Percentiles rank a stretch among this genome's conserved stretches.
phyloP scores from a whole-genome alignment of 23 tunicate genomes.

The Diplosoma virens region DNA sequence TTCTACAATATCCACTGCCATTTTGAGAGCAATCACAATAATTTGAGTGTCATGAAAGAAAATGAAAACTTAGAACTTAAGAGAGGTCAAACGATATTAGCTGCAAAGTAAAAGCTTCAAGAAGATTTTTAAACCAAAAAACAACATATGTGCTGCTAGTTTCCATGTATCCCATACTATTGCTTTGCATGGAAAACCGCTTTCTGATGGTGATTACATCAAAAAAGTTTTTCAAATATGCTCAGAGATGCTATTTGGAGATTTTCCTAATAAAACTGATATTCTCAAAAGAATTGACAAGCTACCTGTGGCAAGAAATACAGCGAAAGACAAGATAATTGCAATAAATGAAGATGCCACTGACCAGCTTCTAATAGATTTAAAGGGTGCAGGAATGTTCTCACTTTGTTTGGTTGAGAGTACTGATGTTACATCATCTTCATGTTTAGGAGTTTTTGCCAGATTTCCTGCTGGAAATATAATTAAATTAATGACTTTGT shows the following conservation, averaged over 20 bases:
- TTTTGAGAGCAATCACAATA: slow-evolving; percentile 27
- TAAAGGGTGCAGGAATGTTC: slow-evolving; percentile 29
- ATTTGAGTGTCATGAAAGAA: slow-evolving; percentile 8
- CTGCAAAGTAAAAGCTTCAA: slow-evolving; percentile 28
- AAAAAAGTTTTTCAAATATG: slow-evolving; percentile 34
- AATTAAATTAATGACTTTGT: slow-evolving; percentile 31
- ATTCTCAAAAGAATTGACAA: slow-evolving; percentile 49
- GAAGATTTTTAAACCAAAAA: slow-evolving; percentile 6
- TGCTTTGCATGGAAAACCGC: slow-evolving; percentile 53
- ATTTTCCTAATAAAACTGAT: slow-evolving; percentile 48
- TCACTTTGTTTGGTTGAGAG: slow-evolving; percentile 44
- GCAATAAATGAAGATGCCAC: slow-evolving; percentile 41
- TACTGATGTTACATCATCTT: slow-evolving; percentile 29
- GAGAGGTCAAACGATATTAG: slow-evolving; percentile 19
- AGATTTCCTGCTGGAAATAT: slow-evolving; percentile 41
- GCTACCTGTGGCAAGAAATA: slow-evolving; percentile 45
- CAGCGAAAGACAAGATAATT: slow-evolving; percentile 37
- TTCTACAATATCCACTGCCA: slow-evolving; percentile 32
- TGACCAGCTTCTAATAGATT: slow-evolving; percentile 39
- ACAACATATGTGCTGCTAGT: slow-evolving; percentile 18
- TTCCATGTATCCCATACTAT: slow-evolving; percentile 42
- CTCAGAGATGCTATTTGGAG: slow-evolving; percentile 41
- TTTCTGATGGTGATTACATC: slow-evolving; percentile 50
- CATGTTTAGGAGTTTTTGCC: slow-evolving; percentile 33
- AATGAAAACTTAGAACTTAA: slow-evolving; percentile 25